Conservation (phyloP, 1,140 invertebrate species). For the Solenopsis invicta region DNA sequence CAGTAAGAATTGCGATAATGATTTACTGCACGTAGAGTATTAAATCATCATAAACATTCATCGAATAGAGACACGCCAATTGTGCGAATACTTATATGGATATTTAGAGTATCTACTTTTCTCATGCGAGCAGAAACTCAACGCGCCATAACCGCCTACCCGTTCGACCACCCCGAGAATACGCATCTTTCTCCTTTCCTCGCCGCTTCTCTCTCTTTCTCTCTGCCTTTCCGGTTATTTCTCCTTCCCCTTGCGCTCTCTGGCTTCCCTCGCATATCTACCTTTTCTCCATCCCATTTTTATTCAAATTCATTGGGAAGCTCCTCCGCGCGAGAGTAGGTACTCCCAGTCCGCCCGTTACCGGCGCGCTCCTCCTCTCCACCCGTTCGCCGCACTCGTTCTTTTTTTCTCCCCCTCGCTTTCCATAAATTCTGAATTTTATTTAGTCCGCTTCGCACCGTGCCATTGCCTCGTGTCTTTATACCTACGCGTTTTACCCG, state of each 20-base stretch:
- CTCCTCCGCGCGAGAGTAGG: constrained; percentile 50
- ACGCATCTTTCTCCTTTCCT: neutral
- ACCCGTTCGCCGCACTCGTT: constrained; percentile 50
- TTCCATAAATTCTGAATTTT: constrained; percentile 85
- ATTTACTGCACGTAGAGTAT: neutral
- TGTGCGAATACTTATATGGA: neutral
- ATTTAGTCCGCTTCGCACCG: constrained; percentile 76
- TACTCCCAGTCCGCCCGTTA: constrained; percentile 37
- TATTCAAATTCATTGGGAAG: constrained; percentile 77
- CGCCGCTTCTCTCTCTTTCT: constrained; percentile 7
- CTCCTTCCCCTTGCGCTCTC: neutral
- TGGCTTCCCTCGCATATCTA: constrained; percentile 12
- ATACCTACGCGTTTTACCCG: constrained; percentile 34
- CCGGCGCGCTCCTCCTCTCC: constrained; percentile 29
- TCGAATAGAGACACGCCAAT: constrained; percentile 37
- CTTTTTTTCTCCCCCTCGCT: constrained; percentile 69
- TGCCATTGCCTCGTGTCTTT: constrained; percentile 61
- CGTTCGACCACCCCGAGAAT: constrained; percentile 61
- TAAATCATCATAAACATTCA: constrained; percentile 14
- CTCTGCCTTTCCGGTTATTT: constrained; percentile 23
- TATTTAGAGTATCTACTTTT: constrained; percentile 61
- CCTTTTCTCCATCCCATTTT: constrained; percentile 70
- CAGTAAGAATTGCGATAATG: neutral
- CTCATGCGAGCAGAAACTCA: constrained; percentile 64
- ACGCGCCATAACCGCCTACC: constrained; percentile 71